A percentile compares a stretch with the other conserved stretches of the same genome.
Evolutionary conservation across 2,888 invertebrate genomes (phyloP).

Genomic region (Drosophila austrosaltans): DNA sequence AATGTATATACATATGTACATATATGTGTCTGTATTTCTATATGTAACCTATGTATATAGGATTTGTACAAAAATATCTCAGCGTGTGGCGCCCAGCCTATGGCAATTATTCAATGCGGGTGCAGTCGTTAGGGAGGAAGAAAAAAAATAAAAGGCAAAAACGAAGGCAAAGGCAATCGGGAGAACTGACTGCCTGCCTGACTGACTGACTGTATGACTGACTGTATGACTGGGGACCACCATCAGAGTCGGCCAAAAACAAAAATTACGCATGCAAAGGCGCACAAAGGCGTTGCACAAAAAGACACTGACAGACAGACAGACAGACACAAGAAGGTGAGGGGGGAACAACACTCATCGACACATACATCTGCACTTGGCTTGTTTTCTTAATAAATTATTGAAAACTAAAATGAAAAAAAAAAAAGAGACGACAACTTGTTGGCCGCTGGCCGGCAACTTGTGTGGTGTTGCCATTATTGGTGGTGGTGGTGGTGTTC

Average conservation of each 20-base stretch:
- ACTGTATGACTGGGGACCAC: conserved; percentile 58
- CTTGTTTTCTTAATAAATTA: conserved; percentile 71
- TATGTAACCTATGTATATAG: conserved; percentile 38
- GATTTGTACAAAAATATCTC: conserved; percentile 29
- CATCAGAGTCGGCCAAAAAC: conserved; percentile 47
- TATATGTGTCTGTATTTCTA: conserved; percentile 22
- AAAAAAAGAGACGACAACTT: conserved; percentile 47
- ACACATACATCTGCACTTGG: conserved; percentile 56
- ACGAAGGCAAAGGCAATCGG: conserved; percentile 22
- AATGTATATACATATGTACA: conserved; percentile 31
- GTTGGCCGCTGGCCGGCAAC: conserved; percentile 53
- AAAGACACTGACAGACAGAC: conserved; percentile 24
- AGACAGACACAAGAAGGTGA: conserved; percentile 1
- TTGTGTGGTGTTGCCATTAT: conserved; percentile 27
- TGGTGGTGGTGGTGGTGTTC: conserved; percentile 1
- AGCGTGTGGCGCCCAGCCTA: conserved; percentile 77
- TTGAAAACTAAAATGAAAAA: conserved; percentile 39
- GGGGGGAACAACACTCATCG: conserved; percentile 24
- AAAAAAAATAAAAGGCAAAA: conserved; percentile 22
- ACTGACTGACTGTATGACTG: conserved; percentile 11
- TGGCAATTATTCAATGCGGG: conserved; percentile 77
- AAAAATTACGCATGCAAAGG: conserved; percentile 74
- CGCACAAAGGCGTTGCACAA: conserved; percentile 71
- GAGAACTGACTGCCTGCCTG: conserved; percentile 6
- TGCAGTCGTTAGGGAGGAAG: conserved; percentile 46